Evolutionary conservation across 2,888 invertebrate species (phyloP).

Genomic region (Clunio marinus): DNA sequence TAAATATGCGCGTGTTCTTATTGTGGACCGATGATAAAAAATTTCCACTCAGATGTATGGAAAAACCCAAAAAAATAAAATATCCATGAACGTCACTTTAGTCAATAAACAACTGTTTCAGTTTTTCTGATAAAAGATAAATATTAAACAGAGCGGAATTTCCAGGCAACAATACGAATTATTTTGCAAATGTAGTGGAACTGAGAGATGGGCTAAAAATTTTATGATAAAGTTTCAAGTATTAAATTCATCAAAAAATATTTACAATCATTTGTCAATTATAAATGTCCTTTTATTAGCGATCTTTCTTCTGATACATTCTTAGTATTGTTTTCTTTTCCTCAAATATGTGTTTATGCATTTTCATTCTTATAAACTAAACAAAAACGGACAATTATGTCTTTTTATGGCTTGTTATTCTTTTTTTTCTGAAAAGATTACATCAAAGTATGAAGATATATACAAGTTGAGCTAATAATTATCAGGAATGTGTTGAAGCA

Average conservation of each 20-base stretch:
- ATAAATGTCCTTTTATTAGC: slow-evolving; percentile 31
- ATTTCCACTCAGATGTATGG: background rate
- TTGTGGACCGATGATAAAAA: background rate
- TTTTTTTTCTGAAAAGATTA: background rate
- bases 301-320: slow-evolving; percentile 27
- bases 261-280: slow-evolving; percentile 13
- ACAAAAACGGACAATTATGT: slow-evolving; percentile 14
- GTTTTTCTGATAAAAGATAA: no score
- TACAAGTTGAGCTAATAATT: slow-evolving; percentile 10
- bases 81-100: no score
- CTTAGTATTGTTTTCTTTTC: slow-evolving; percentile 23
- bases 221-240: no score
- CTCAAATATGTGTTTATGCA: slow-evolving; percentile 3
- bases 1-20: no score
- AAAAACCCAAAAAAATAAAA: no score
- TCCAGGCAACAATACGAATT: no score
- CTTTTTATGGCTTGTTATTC: background rate
- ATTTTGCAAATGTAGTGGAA: no score
- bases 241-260: no score
- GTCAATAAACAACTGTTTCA: no score
- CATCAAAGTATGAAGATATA: slow-evolving; percentile 30
- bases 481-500: background rate
- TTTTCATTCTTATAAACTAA: slow-evolving; percentile 9
- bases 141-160: no score
- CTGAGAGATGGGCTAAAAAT: no score